Conservation (phyloP, 2,113 vertebrate genomes). For the Kryptolebias marmoratus region DNA sequence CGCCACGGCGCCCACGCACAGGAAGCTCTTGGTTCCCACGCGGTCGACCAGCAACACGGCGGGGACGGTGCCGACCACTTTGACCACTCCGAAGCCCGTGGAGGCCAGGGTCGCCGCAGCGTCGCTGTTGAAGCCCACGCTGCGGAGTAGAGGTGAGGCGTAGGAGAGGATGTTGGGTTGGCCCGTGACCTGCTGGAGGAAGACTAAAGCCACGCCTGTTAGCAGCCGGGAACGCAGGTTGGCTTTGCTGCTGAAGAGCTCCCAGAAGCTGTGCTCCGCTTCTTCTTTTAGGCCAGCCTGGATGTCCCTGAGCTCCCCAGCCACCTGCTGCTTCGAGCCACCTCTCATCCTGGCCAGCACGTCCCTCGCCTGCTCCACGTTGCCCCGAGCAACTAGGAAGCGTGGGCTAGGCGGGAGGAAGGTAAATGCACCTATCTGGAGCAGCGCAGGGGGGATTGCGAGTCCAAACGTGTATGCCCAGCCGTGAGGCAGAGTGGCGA, state of each 20-base stretch:
- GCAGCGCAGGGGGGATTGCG: conserved; percentile 85
- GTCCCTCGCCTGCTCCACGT: conserved; percentile 82
- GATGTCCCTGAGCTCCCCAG: conserved; percentile 86
- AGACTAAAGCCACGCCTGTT: conserved; percentile 86
- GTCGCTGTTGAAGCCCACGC: conserved; percentile 92
- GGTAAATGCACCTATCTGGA: conserved; percentile 86
- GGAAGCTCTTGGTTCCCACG: conserved; percentile 90
- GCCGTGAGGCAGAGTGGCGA: conserved; percentile 82
- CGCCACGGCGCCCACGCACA: conserved; percentile 87
- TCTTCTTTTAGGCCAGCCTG: conserved; percentile 90
- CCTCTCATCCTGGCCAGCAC: conserved; percentile 86
- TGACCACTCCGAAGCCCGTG: conserved; percentile 91
- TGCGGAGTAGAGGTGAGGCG: conserved; percentile 91
- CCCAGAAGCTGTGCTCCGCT: conserved; percentile 85
- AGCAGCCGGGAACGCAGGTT: conserved; percentile 90
- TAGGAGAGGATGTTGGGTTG: conserved; percentile 96
- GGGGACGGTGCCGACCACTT: conserved; percentile 90
- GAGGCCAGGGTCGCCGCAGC: conserved; percentile 92
- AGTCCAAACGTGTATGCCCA: conserved; percentile 93
- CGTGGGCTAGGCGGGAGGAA: conserved; percentile 94
- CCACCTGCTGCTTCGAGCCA: conserved; percentile 54
- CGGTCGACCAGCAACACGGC: conserved; percentile 90
- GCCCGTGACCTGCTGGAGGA: conserved; percentile 93
- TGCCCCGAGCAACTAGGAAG: conserved; percentile 88
- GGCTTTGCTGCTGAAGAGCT: conserved; percentile 88